These are phyloP conservation scores for Piaya cayana DNA, from an alignment of 2,113 vertebrate genomes.

Conservation along the genomic window DNA sequence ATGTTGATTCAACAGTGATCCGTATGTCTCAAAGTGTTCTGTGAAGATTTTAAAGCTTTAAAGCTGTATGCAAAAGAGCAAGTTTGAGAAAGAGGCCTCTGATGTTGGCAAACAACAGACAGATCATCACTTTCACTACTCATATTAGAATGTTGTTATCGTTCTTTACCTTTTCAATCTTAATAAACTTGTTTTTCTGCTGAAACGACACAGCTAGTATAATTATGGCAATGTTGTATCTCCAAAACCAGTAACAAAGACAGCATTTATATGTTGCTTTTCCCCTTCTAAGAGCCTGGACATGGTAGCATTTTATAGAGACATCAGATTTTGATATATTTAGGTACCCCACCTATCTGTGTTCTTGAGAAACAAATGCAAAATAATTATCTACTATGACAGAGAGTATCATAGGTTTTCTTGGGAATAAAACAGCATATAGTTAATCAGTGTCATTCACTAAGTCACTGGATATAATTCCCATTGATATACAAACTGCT, in stretches of 20 bases:
- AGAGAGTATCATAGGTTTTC: neutral
- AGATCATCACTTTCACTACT: neutral
- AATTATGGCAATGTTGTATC: neutral
- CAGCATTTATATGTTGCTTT: neutral
- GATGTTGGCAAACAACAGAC: neutral
- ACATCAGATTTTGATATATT: neutral
- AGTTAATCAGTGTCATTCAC: neutral
- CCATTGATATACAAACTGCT: neutral
- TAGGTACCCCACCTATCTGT: neutral
- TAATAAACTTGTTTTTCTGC: neutral
- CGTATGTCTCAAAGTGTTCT: neutral
- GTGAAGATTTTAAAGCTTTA: neutral
- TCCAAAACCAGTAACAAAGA: neutral
- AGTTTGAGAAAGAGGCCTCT: neutral
- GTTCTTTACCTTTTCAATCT: neutral
- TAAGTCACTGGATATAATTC: neutral
- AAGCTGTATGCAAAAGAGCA: neutral
- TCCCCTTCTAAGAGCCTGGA: neutral
- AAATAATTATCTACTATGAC: neutral
- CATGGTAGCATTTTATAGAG: neutral
- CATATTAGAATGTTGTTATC: neutral
- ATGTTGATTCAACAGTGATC: neutral
- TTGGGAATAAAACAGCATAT: neutral
- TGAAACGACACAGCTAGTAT: neutral
- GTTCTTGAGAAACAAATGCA: neutral